Evolutionary conservation across 2,888 invertebrate genomes (phyloP), one percentile per base, ranked within the genome.

Genomic region (Drosophila subquinaria): DNA sequence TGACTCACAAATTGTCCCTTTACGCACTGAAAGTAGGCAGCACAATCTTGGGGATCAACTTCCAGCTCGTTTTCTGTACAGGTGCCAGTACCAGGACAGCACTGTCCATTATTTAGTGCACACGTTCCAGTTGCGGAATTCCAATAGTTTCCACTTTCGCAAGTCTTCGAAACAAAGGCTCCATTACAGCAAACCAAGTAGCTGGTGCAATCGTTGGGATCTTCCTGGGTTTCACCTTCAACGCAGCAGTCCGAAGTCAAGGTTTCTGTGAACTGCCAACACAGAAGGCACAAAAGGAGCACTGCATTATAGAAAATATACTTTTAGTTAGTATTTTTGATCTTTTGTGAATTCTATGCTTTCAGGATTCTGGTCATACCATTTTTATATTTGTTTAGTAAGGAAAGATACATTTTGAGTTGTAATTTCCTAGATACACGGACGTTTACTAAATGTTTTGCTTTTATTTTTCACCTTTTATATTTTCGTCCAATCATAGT

Each of bases 401-500:
- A 23, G 17, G 30, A 35, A 48, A 48, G 23, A 42, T 4, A 35
- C 76, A 76, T 76, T 68, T 56, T 13, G 11, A 13, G 30, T 6
- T 48, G 23, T 56, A 43, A 55, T 56, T 72, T 42, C 15, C 40
- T 57, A 42, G 50, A 6, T 43, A 13, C n/a, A 13, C 33, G 15
- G 8, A 23, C 13, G 64, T 66, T 67, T 60, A 82, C 82, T 85
- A 67, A 69, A 56, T 33, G 27, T 1, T 13, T 53, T 13, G 47
- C 30, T 30, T 33, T 65, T 40, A 15, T 45, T 48, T 48, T 50
- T 61, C 50, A 53, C 40, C 76, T 78, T 81, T 71, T 85, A 82
- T 85, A 82, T 73, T 66, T 71, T 56, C 45, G 48, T 15, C 35
- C 82, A 78, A 82, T 82, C 59, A 85, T 36, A 50, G 64, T 77